Evolutionary conservation across 2,797 vertebrate genomes (phyloP).

Genomic region (Florisuga fusca): DNA sequence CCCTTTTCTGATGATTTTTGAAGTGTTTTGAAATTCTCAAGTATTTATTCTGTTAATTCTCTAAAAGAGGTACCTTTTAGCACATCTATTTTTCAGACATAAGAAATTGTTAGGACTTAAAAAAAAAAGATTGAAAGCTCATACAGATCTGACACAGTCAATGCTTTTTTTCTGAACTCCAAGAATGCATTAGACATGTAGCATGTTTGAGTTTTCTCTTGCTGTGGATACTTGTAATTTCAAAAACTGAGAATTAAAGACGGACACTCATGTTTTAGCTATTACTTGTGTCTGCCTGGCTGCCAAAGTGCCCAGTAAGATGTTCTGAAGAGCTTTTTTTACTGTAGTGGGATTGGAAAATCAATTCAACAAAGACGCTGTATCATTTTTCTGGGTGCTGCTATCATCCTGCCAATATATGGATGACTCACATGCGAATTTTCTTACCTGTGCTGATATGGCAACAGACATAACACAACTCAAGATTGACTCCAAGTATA

Average conservation of each 20-base stretch:
- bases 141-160: fast-evolving
- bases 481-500: neutral
- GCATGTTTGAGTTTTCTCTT: neutral
- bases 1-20: neutral
- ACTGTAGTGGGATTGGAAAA: neutral
- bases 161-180: neutral
- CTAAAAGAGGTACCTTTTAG: neutral
- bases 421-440: neutral
- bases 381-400: neutral
- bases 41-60: neutral
- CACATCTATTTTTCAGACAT: neutral
- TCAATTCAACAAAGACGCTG: neutral
- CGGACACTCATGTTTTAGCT: fast-evolving
- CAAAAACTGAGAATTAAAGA: neutral
- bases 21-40: neutral
- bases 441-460: neutral
- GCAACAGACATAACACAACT: neutral
- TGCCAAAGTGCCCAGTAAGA: neutral
- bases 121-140: neutral
- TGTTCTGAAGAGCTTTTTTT: neutral
- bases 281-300: neutral
- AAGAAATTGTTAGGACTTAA: neutral
- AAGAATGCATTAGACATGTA: neutral
- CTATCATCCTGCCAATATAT: neutral
- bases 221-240: neutral